Evolutionary conservation across 2,113 vertebrate species (phyloP), one percentile per base, ranked within the genome.

Genomic region (Oceanites oceanicus): DNA sequence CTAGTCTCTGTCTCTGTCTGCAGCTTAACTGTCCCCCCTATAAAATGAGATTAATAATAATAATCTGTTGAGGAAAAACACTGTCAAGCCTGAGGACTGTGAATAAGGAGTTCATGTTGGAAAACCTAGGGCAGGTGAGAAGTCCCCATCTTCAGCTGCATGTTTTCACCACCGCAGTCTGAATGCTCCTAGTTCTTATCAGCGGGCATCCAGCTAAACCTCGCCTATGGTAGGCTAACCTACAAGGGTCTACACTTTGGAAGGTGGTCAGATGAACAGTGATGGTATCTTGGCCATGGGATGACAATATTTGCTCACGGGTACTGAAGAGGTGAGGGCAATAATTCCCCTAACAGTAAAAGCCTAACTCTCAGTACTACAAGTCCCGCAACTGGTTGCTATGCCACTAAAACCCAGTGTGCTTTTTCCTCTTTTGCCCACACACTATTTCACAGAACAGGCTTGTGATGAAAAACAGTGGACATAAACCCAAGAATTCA

Each of bases 201-300:
- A 47, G 61, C 0, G 0, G 18, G 32, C 40, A 67, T 53, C 20
- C 53, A 74, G 34, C 29, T 80, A 40, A 80, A 30, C 16, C 9
- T 30, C 4, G 0, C 18, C 38, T n/a, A 30, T 2, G 0, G 36
- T 10, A 40, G 13, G 16, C 67, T 67, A 47, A 53, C 11, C 25
- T 32, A 9, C 15, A 38, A n/a, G 75, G 38, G 9, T 47, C 26
- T 53, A 52, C 29, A 22, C 20, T 55, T 61, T 61, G 40, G 25
- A 40, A 62, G 26, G 22, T 32, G n/a, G 30, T 62, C 40, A 45
- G 61, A 40, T 25, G 42, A 85, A 42, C 27, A 58, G 34, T 12
- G 16, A 21, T 3, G 55, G 32, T 16, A 29, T 27, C 15, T 65
- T 44, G 73, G 42, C 26, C 68, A 42, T 5, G 22, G 15, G 32